Percentiles rank a stretch among this genome's conserved stretches.
These are phyloP conservation scores for Zygogramma bicolorata DNA, from an alignment of 2,888 invertebrate species.

Conservation along the genomic window DNA sequence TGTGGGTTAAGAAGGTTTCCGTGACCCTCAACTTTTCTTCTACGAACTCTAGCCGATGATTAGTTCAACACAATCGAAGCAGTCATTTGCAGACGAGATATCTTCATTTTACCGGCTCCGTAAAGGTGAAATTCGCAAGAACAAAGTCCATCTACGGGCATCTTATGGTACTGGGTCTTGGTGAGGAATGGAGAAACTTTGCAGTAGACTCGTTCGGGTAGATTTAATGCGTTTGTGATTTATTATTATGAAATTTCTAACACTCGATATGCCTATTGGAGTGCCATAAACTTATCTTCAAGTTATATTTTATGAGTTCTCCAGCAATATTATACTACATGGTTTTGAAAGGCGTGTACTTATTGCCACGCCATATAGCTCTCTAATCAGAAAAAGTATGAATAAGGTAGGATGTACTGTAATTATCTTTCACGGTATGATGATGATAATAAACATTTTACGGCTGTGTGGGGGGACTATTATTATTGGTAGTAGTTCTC, in stretches of 20 bases:
- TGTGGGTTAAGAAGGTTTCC: not conserved
- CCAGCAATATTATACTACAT: not conserved
- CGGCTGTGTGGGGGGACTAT: too few relatives aligned
- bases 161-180: not conserved
- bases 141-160: not conserved
- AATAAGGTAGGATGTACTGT: too few relatives aligned
- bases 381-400: not conserved
- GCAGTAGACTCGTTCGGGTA: not conserved
- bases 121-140: not conserved
- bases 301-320: not conserved
- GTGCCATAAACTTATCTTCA: not conserved
- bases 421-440: too few relatives aligned
- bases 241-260: not conserved
- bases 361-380: not conserved
- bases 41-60: not conserved
- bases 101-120: not conserved
- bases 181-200: not conserved
- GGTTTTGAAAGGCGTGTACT: not conserved
- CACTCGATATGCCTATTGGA: not conserved
- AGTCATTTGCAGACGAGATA: not conserved
- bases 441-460: too few relatives aligned
- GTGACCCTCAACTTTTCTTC: not conserved
- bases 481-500: too few relatives aligned
- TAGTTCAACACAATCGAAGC: not conserved
- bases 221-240: not conserved